Conservation (phyloP, 2,888 invertebrate species). For the Campopleginae sp. region DNA sequence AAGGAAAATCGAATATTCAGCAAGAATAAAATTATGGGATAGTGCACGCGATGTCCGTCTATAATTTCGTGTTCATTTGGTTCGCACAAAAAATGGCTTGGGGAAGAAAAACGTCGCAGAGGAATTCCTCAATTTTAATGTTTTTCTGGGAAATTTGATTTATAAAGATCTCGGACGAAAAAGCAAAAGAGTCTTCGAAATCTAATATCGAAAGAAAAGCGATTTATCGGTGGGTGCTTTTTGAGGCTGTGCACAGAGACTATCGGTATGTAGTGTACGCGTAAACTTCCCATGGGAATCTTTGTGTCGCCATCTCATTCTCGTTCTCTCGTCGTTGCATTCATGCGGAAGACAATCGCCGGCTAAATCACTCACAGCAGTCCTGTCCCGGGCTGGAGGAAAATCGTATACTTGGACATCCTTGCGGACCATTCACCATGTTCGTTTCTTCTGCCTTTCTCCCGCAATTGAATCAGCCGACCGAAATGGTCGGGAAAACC, state of each 20-base stretch:
- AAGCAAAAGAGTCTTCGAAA: conserved; percentile 41
- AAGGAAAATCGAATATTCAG: conserved; percentile 15
- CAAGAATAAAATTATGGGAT: no score
- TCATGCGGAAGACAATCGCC: conserved; percentile 78
- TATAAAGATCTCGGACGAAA: background rate
- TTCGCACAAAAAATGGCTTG: background rate
- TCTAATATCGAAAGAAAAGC: conserved; percentile 61
- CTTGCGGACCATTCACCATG: conserved; percentile 18
- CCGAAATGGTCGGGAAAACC: conserved; percentile 62
- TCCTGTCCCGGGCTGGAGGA: conserved; percentile 69
- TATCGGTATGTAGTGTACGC: conserved; percentile 17
- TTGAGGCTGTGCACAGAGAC: background rate
- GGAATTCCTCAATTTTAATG: background rate
- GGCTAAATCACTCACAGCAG: conserved; percentile 72
- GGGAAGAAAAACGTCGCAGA: background rate
- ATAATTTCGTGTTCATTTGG: background rate
- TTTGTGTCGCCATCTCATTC: conserved; percentile 37
- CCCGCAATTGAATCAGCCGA: conserved; percentile 69
- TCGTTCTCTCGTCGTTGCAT: conserved; percentile 65
- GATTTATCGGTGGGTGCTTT: conserved; percentile 12
- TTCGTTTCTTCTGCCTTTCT: conserved; percentile 29
- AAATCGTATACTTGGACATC: conserved; percentile 70
- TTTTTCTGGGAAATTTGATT: conserved; percentile 25
- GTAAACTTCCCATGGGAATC: conserved; percentile 33
- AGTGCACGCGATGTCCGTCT: background rate